Evolutionary conservation across 2,797 vertebrate genomes (phyloP), one percentile per base, ranked within the genome.

Genomic region (Periophthalmus magnuspinnatus): DNA sequence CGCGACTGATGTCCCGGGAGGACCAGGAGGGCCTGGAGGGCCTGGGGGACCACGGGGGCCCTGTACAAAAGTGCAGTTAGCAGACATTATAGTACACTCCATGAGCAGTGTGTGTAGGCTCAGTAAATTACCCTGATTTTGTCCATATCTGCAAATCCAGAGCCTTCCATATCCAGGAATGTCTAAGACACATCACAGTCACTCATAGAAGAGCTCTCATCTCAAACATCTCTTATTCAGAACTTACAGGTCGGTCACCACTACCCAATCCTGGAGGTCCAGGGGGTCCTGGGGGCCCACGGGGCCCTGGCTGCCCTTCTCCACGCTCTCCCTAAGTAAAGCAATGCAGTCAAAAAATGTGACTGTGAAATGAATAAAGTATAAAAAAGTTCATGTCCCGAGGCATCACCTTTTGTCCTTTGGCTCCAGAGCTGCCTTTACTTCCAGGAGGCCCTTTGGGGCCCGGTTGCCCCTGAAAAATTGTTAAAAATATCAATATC

Each of bases 111-210:
- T 52, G 13, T 21, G 11, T 57, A 16, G 14, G 2, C 32, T 14
- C 1, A 22, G 14, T 6, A 17, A 65, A 93, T 76, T 84, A 98
- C 97, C 81, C 79, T 85, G 33, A 93, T 22, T 73, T 45, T 94
- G 57, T 95, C 95, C 81, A 92, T 28, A 70, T 96, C 95, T 0
- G 92, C 67, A 0, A 93, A 95, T 65, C 96, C 97, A 0, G 97
- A 98, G 0, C 96, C 96, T 81, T 98, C 97, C 96, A 97, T 97
- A 88, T 98, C 97, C 0, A 95, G 84, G 83, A 96, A 98, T 0
- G 96, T 96, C 91, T 93, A 6, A 5, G 2, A n/a, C 65, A 67
- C 21, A 48, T 14, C 9, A 24, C 21, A 14, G 5, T 45, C 21
- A 63, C 11, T 21, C 5, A 14, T 3, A 24, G 38, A 48, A 19